These are phyloP conservation scores for Epinephelus lanceolatus DNA, from an alignment of 2,113 vertebrate species.

Conservation along the genomic window DNA sequence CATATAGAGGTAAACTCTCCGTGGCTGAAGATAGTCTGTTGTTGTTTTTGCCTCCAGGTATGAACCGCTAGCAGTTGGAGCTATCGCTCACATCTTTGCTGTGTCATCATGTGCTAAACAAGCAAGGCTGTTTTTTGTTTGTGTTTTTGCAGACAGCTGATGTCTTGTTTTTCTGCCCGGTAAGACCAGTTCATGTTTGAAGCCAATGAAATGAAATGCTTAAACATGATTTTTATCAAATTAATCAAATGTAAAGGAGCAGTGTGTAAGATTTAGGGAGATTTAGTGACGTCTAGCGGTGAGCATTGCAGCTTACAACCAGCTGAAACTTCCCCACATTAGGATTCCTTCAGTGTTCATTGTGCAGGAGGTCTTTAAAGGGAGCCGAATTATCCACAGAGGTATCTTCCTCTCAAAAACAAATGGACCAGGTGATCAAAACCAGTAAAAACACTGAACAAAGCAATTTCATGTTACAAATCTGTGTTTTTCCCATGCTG, in stretches of 20 bases:
- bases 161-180: constrained; percentile 38
- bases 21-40: constrained; percentile 25
- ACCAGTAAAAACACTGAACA: too few species aligned
- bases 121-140: constrained; percentile 42
- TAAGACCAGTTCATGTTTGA: constrained; percentile 34
- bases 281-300: too few species aligned
- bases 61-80: constrained; percentile 28
- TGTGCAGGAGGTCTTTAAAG: too few species aligned
- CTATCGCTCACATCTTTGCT: constrained; percentile 70
- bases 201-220: background rate
- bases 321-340: too few species aligned
- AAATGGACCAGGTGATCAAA: too few species aligned
- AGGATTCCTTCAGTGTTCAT: too few species aligned
- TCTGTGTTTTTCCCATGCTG: too few species aligned
- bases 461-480: too few species aligned
- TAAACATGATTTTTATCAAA: background rate
- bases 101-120: constrained; percentile 59
- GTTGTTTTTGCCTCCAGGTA: constrained; percentile 59
- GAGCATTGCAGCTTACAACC: too few species aligned
- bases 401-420: too few species aligned
- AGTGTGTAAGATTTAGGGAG: too few species aligned
- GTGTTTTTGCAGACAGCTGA: constrained; percentile 50
- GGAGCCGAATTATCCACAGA: too few species aligned
- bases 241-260: background rate
- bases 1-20: background rate